Base-by-base conservation (phyloP, 2,888 invertebrate genomes). In the Cryptus viduatorius region DNA sequence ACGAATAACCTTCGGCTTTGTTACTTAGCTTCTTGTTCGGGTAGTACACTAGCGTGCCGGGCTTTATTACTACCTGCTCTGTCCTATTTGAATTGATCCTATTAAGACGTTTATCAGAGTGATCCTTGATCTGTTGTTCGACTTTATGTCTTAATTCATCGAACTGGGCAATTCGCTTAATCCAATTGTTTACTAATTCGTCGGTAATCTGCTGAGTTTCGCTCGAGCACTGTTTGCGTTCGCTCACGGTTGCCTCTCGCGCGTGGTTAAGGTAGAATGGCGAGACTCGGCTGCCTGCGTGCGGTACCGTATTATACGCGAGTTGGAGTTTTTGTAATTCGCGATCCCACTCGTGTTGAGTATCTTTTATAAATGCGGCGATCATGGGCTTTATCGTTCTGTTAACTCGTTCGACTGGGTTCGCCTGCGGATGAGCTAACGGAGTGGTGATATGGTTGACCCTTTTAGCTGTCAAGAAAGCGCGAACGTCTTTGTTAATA, bases 11-110 rank as follows among this genome's bases (percentile, higher is more conserved):
- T 24, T 85, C 80, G 10, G 83, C 53, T 69, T 83, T 83, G 10
- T 83, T 85, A 7, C 82, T 85, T 0, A 85, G 31, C 24, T 85
- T 85, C 42, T 85, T 82, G n/a, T 85, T 83, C 0, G 85, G 82
- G 2, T 82, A 79, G 44, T 76, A 85, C 0, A 83, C 85, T 50
- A 80, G 77, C 3, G 64, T 72, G 12, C 83, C 85, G 24, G 48
- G 10, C 42, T 69, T 81, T 4, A 83, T 75, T n/a, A 80, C 56
- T 12, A 83, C 56, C 19, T 29, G 12, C 8, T 67, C 16, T 10
- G 31, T 24, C 4, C 53, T 72, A 46, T 78, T 16, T 3, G 19
- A 10, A 37, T 83, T 68, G 37, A 72, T 48, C 67, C 44, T 73
- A 46, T 77, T 75, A 72, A 80, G 80, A 14, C 59, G 59, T 37